Base-by-base conservation (phyloP, 2,797 vertebrate species). In the Microctenopoma stevenorrisi region DNA sequence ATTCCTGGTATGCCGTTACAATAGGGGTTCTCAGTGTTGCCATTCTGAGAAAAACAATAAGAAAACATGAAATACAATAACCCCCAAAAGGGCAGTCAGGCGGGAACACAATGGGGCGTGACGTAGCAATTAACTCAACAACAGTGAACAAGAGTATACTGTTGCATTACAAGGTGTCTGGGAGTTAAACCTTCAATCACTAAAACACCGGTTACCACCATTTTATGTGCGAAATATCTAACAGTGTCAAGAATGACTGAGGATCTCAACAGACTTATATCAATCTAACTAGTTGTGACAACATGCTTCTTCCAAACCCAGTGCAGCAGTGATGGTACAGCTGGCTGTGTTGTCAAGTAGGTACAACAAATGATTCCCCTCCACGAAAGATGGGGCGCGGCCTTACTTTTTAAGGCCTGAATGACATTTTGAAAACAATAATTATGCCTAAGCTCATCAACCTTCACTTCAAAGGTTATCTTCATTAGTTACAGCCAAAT, bases 1-100 rank as follows among this genome's bases (percentile, higher is more conserved):
- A 99, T 97, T 10, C 97, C 97, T 51, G 97, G 96, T 60, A 99
- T 98, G 54, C 97, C 97, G 0, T 93, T 93, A 83, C 97, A 99
- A 2, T 96, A 97, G 0, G 97, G 97, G 89, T 98, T 97, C 76
- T 97, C 95, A 0, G 91, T 79, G 72, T 97, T 96, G 25, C 96
- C 97, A 0, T 99, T 98, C 97, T 98, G 88, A 25, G 72, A 56
- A 44, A 14, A 76, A 67, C 22, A 16, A 71, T 61, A 71, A 56
- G 33, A 72, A 66, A 50, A 47, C 10, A 42, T 44, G 16, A 63
- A 44, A 1, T 28, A 8, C 5, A 59, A 16, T 44, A 66, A 74
- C 6, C 0, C 35, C 11, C 67, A n/a, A 14, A 33, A 43, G 1
- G 0, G 10, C 6, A 48, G 13, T 12, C 15, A 4, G 13, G 62